phyloP scores from a whole-genome alignment of 2,888 invertebrate species.

The Silvanus unidentatus region DNA sequence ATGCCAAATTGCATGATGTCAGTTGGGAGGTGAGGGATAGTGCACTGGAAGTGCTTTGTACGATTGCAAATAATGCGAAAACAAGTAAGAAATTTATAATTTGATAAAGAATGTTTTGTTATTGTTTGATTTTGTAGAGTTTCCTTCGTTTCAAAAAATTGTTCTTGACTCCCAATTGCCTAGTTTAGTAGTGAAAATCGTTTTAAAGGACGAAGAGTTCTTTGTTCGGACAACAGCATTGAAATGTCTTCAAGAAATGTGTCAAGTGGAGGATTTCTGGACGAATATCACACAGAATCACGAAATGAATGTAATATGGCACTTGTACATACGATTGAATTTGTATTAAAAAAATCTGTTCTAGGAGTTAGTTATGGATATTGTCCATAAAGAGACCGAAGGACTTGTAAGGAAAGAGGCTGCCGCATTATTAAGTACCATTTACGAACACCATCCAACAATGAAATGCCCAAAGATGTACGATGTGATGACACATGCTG shows the following conservation, averaged over 20 bases:
- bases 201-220: constrained; percentile 62
- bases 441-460: constrained; percentile 58
- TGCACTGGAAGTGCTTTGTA: constrained; percentile 65
- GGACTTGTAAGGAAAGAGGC: constrained; percentile 73
- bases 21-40: constrained; percentile 78
- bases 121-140: constrained; percentile 53
- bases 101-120: no score
- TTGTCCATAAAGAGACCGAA: constrained; percentile 64
- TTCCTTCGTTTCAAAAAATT: constrained; percentile 69
- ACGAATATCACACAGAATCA: constrained; percentile 54
- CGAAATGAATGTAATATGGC: constrained; percentile 55
- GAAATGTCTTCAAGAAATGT: constrained; percentile 62
- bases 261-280: constrained; percentile 63
- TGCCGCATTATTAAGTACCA: constrained; percentile 57
- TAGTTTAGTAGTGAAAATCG: constrained; percentile 59
- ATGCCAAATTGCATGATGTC: constrained; percentile 62
- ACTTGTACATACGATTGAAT: neutral
- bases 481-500: constrained; percentile 60
- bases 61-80: constrained; percentile 63
- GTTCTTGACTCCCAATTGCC: constrained; percentile 61
- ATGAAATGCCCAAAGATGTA: constrained; percentile 52
- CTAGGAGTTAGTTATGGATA: constrained; percentile 38
- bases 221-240: constrained; percentile 74
- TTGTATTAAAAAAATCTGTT: neutral
- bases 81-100: no score